Evolutionary conservation across 64 coral and sea anemone genomes (phyloP), one percentile per base, ranked within the genome.

Genomic region (Actinia tenebrosa): DNA sequence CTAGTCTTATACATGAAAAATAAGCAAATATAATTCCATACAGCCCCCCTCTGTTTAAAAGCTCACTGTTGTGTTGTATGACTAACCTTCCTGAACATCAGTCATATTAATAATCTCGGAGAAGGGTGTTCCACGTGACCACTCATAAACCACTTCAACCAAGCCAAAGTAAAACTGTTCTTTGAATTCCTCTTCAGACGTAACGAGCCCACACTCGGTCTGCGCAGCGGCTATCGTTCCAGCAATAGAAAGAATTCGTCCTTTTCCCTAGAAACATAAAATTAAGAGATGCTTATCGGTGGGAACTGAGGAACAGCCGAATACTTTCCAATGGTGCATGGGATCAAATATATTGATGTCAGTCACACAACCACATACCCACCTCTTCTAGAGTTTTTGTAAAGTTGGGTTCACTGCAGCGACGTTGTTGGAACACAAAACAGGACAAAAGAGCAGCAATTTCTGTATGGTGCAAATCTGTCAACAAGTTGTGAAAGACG

Each of bases 1-100:
- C 47, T 50, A 37, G 30, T 50, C 47, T 5, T 2, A 50, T 50
- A 50, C 47, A 50, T 8, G 47, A 50, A 50, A 37, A 37, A 37
- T 37, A 37, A 37, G 30, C 30, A 37, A 37, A 37, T 37, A 37
- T 37, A 37, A 37, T 37, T 1, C 30, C 30, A 37, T 37, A 37
- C 1, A 37, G 30, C 1, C 30, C 30, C 47, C 47, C 47, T n/a
- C 47, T 50, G 47, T 0, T 8, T 1, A 50, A 1, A 50, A 50
- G 47, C 47, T 8, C 47, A 8, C 47, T 50, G 47, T 5, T 50
- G 7, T 50, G 47, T 4, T 50, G 47, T 50, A 50, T 50, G 1
- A 66, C 69, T 43, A 37, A 99, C 97, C 97, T 99, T 99, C 97
- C 79, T 99, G 97, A 3, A 99, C 97, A 91, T 99, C 97, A 22